Base-by-base conservation (phyloP, 2,888 invertebrate species). In the Acanthosepion pharaonis region DNA sequence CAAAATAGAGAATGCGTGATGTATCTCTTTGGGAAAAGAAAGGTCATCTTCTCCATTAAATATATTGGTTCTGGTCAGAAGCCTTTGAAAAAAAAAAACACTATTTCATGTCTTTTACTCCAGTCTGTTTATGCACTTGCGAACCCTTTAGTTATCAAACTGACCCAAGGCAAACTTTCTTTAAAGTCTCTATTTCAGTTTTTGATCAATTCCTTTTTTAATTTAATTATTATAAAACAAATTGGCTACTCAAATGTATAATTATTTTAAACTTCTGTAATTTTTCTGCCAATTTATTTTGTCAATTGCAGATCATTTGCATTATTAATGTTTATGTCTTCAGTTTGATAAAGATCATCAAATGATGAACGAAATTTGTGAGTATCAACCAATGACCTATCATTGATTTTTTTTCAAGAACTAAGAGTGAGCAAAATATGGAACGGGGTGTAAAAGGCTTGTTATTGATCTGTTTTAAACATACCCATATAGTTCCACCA, bases 281-380 rank as follows among this genome's bases (percentile, higher is more conserved):
- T 78, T 78, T 78, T n/a, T 78, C 78, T n/a, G 20, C 78, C n/a
- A 78, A 78, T 78, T 78, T 78, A 78, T 78, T 78, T 78, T 78
- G n/a, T 78, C 78, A 78, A 78, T 78, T 78, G 78, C 78, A 78
- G n/a, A 78, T 78, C 11, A 78, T 78, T 78, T 59, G 23, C 59
- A 59, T 59, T 59, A 59, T 59, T 59, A 23, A 59, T 59, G 59
- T 59, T 59, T 23, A 59, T 59, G 59, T 59, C 59, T 59, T 59
- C 23, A 59, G 23, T 59, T 59, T 78, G 18, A 78, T 78, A n/a
- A 78, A 78, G n/a, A 78, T 78, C 78, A 33, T 33, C 15, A 78
- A 78, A n/a, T 78, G n/a, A 78, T 78, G 78, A 18, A n/a, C 15
- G 78, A 33, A 78, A 78, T 78, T 78, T 33, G n/a, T n/a, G n/a